Percentiles rank a stretch among this genome's conserved stretches.
Conservation (phyloP, 2,113 vertebrate species). For the Pandion haliaetus region DNA sequence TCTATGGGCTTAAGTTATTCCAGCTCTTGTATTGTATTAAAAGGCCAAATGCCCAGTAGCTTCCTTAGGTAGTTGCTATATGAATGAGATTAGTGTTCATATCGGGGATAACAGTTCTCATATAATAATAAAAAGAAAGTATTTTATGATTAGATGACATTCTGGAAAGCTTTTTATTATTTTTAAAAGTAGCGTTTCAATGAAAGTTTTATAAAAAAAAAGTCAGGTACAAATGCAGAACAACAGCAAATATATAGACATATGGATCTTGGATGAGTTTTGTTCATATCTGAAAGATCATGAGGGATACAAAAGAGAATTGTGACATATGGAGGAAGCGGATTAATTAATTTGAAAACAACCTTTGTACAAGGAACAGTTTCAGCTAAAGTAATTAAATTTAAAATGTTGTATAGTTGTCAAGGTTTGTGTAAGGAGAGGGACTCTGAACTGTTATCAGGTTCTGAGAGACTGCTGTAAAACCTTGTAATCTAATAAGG, state of each 20-base stretch:
- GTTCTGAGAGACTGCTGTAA: background rate
- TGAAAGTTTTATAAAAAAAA: background rate
- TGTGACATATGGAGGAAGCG: conserved; percentile 55
- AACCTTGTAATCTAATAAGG: conserved; percentile 16
- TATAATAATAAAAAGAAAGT: background rate
- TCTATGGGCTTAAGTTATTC: background rate
- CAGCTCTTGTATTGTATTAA: background rate
- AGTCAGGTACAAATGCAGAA: background rate
- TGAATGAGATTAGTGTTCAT: background rate
- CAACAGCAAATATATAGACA: conserved; percentile 7
- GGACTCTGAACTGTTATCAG: background rate
- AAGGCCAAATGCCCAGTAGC: background rate
- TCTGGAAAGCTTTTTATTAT: background rate
- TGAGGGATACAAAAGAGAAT: conserved; percentile 42
- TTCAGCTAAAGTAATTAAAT: conserved; percentile 56
- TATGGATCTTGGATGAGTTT: conserved; percentile 38
- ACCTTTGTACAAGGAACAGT: conserved; percentile 31
- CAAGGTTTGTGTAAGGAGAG: conserved; percentile 48
- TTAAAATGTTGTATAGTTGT: conserved; percentile 23
- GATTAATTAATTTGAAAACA: conserved; percentile 66
- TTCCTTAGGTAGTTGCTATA: background rate
- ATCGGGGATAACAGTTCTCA: background rate
- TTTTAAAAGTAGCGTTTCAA: background rate
- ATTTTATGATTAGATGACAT: background rate
- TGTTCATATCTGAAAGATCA: conserved; percentile 40